These are phyloP conservation scores for Alces alces DNA, from an alignment of 2,113 vertebrate species.

Conservation along the genomic window DNA sequence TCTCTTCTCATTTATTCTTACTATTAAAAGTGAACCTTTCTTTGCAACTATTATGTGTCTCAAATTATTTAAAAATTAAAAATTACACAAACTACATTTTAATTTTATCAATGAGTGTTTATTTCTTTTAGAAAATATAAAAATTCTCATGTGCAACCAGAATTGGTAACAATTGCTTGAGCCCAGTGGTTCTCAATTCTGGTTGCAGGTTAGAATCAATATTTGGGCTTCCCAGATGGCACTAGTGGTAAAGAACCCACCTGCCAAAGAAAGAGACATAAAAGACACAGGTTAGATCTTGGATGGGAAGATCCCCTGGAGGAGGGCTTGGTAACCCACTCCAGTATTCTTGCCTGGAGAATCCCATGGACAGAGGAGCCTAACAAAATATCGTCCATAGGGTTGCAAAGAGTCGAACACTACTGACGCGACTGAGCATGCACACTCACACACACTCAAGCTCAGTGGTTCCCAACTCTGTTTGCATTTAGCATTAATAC, in stretches of 20 bases:
- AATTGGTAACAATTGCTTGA: not conserved
- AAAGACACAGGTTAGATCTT: not conserved
- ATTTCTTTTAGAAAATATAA: not conserved
- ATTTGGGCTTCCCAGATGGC: not conserved
- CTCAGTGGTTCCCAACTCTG: not conserved
- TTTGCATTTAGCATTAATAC: not conserved
- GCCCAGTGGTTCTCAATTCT: not conserved
- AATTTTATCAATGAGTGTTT: not conserved
- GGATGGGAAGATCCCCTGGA: not conserved
- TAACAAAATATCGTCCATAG: not conserved
- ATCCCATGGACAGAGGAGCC: not conserved
- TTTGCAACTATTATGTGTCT: not conserved
- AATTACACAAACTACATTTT: not conserved
- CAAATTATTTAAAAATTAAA: constrained; percentile 11
- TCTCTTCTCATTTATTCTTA: not conserved
- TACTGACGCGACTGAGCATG: not conserved
- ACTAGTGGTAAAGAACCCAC: not conserved
- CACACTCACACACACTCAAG: not conserved
- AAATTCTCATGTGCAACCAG: not conserved
- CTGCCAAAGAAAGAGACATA: not conserved
- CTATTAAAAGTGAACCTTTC: not conserved
- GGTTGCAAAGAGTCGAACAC: not conserved
- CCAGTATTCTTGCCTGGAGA: not conserved
- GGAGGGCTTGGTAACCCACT: not conserved
- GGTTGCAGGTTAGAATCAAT: not conserved